A percentile compares a stretch with the other conserved stretches of the same genome.
These are phyloP conservation scores for Myathropa florea DNA, from an alignment of 2,888 invertebrate species.

Conservation along the genomic window DNA sequence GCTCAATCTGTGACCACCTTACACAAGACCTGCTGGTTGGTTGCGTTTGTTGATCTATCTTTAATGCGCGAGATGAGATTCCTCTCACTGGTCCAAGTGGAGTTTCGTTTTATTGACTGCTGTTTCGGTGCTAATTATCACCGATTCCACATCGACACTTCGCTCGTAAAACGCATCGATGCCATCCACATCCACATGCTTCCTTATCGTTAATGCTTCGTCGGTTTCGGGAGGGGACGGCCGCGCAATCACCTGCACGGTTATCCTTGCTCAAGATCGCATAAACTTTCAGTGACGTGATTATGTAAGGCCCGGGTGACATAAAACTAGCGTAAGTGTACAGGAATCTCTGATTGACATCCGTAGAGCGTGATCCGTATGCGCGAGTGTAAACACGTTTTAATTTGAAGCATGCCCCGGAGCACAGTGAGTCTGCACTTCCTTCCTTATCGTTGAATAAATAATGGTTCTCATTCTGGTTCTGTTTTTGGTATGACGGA, in stretches of 20 bases:
- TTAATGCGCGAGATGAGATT: background rate
- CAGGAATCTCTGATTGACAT: background rate
- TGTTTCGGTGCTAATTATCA: slow-evolving; percentile 7
- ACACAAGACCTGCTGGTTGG: background rate
- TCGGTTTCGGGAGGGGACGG: background rate
- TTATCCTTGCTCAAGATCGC: slow-evolving; percentile 18
- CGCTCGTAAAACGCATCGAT: background rate
- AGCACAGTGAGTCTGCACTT: background rate
- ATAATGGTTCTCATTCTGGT: background rate
- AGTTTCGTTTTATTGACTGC: slow-evolving; percentile 14
- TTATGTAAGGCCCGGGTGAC: background rate
- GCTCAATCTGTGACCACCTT: too few relatives aligned
- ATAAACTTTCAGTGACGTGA: slow-evolving; percentile 12
- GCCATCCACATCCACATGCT: background rate
- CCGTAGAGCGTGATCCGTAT: background rate
- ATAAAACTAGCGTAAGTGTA: background rate
- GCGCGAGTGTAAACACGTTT: background rate
- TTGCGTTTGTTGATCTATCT: background rate
- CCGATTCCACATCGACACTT: background rate
- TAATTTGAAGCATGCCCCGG: background rate
- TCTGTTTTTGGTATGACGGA: background rate
- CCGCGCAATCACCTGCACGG: background rate
- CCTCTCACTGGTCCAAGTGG: background rate
- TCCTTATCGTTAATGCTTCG: background rate
- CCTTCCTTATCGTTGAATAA: slow-evolving; percentile 18